These are phyloP conservation scores for Nysson spinosus DNA, from an alignment of 2,888 invertebrate species.

Conservation along the genomic window DNA sequence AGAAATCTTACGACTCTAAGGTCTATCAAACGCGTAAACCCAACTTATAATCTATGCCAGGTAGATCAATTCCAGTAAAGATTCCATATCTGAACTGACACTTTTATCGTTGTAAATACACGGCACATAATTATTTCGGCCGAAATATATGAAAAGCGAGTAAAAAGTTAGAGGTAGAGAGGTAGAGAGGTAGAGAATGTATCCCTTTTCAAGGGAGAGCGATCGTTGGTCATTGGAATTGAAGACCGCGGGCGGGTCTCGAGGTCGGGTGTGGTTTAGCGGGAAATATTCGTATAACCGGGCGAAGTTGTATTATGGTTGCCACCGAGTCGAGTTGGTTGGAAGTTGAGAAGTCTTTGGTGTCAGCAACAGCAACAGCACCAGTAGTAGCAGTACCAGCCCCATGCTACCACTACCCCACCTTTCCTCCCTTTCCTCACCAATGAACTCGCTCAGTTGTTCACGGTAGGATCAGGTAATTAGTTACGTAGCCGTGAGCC, in stretches of 20 bases:
- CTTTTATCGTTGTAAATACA: too few relatives aligned
- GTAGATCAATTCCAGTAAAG: too few relatives aligned
- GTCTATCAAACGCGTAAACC: too few relatives aligned
- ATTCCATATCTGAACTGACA: too few relatives aligned
- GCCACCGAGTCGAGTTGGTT: constrained; percentile 55
- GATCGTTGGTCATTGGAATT: constrained; percentile 43
- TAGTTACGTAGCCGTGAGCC: constrained; percentile 75
- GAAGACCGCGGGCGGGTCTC: constrained; percentile 34
- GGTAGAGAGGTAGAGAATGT: too few relatives aligned
- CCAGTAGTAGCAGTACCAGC: constrained; percentile 24
- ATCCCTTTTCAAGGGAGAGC: too few relatives aligned
- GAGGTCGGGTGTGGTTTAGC: constrained; percentile 48
- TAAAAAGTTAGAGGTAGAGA: too few relatives aligned
- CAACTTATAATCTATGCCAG: too few relatives aligned
- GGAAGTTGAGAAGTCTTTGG: constrained; percentile 76
- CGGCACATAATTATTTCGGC: too few relatives aligned
- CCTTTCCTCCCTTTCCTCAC: constrained; percentile 54
- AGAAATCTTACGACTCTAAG: too few relatives aligned
- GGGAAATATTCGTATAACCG: constrained; percentile 60
- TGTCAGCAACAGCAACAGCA: constrained; percentile 72
- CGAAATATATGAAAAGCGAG: too few relatives aligned
- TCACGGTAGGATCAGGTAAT: constrained; percentile 73
- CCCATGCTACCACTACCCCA: constrained; percentile 33
- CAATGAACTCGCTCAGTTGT: constrained; percentile 70
- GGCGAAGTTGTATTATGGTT: constrained; percentile 63